Percentiles rank a stretch among this genome's conserved stretches.
Evolutionary conservation across 2,797 vertebrate genomes (phyloP).

Genomic region (Danio tinwini): DNA sequence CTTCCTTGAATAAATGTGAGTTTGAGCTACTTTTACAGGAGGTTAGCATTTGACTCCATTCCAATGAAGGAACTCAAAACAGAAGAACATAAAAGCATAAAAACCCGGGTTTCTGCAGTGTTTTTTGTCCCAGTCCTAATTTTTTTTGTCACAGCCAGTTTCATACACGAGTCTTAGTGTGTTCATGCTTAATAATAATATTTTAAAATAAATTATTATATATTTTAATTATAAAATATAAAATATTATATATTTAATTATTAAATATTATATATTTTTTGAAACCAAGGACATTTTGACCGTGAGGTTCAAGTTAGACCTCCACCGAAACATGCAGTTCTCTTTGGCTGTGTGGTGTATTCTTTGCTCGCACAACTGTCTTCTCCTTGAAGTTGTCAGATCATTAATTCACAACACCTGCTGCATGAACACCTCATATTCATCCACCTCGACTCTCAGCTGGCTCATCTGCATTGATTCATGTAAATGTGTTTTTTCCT

Average conservation of each 20-base stretch:
- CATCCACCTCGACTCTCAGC: not conserved
- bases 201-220: constrained; percentile 7
- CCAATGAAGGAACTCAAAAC: too few relatives aligned
- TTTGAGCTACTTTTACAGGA: too few relatives aligned
- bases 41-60: too few relatives aligned
- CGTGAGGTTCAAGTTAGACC: not conserved
- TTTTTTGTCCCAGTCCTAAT: too few relatives aligned
- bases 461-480: constrained; percentile 26
- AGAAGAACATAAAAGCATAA: too few relatives aligned
- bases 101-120: too few relatives aligned
- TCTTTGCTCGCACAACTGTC: not conserved
- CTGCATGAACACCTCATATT: constrained; percentile 41
- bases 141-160: constrained; percentile 6
- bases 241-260: too few relatives aligned
- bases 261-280: not conserved
- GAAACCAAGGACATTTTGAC: not conserved
- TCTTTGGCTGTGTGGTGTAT: not conserved
- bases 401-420: constrained; percentile 49
- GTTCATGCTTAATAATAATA: not conserved
- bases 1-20: too few relatives aligned
- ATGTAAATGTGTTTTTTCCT: constrained; percentile 11
- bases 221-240: too few relatives aligned
- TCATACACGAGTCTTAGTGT: not conserved
- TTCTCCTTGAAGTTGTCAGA: constrained; percentile 17
- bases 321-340: not conserved